phyloP scores from a whole-genome alignment of 2,113 vertebrate species.

The Melierax canorus region DNA sequence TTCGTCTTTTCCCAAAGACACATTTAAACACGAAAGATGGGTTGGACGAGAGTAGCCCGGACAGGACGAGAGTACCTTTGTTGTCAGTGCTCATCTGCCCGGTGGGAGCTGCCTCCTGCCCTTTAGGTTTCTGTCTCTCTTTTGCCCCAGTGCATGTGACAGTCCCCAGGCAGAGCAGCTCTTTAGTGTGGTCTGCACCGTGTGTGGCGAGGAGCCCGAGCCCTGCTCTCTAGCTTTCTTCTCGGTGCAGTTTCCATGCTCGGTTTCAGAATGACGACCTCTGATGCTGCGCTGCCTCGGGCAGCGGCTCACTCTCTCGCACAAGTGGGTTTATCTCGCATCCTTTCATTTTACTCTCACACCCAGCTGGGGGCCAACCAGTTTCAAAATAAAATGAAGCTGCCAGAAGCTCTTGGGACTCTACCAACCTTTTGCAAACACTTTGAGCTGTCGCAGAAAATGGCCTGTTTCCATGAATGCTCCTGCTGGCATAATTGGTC shows the following conservation, averaged over 20 bases:
- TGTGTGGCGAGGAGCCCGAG: neutral
- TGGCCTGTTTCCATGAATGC: neutral
- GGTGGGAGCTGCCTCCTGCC: neutral
- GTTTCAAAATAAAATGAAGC: neutral
- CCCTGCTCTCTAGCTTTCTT: conserved; percentile 6
- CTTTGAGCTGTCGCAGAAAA: neutral
- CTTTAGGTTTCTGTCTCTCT: neutral
- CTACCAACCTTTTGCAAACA: neutral
- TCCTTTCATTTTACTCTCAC: conserved; percentile 23
- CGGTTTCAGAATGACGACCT: conserved; percentile 68
- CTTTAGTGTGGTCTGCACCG: neutral
- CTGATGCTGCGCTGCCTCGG: neutral
- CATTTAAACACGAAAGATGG: rapidly evolving
- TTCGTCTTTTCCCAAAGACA: neutral
- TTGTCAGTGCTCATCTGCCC: neutral
- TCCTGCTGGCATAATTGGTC: neutral
- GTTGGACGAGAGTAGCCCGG: rapidly evolving
- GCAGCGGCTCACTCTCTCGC: neutral
- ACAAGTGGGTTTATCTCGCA: neutral
- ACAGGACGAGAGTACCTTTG: conserved; percentile 15
- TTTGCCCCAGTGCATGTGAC: neutral
- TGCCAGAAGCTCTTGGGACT: conserved; percentile 10
- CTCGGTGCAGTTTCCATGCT: conserved; percentile 62
- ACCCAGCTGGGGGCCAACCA: neutral
- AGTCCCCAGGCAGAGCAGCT: neutral